A percentile compares a stretch with the other conserved stretches of the same genome.
phyloP scores from a whole-genome alignment of 1,140 invertebrate genomes.

The Listronotus oregonensis region DNA sequence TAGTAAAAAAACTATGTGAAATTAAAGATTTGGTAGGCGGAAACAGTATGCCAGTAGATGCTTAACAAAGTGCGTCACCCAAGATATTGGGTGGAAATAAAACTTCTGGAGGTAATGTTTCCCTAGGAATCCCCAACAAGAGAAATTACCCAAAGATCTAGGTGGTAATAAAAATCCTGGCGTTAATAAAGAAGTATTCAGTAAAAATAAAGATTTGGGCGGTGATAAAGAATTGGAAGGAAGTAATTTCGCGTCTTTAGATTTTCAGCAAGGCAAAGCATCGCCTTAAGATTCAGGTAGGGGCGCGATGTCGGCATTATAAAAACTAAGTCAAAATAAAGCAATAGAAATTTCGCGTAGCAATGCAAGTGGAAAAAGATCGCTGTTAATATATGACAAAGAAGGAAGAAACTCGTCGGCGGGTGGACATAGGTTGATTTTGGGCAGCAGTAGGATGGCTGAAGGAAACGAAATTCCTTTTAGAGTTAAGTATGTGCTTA shows the following conservation, averaged over 20 bases:
- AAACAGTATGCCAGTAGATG: not conserved
- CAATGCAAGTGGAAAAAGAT: not conserved
- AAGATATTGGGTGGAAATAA: not conserved
- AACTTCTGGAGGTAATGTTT: not conserved
- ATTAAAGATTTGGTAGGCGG: not conserved
- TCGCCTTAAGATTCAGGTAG: too few relatives aligned
- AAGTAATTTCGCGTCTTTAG: too few relatives aligned
- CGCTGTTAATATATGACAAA: not conserved
- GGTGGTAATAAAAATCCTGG: not conserved
- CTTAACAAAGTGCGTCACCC: not conserved
- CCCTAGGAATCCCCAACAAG: not conserved
- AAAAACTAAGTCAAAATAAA: slow-evolving; percentile 10
- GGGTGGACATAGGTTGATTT: not conserved
- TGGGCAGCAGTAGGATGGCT: not conserved
- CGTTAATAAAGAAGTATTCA: not conserved
- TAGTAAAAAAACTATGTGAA: too few relatives aligned
- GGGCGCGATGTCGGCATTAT: not conserved
- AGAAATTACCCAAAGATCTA: not conserved
- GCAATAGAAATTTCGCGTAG: slow-evolving; percentile 2
- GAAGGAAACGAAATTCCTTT: not conserved
- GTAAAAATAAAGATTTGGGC: not conserved
- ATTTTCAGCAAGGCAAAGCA: too few relatives aligned
- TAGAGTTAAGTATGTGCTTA: not conserved
- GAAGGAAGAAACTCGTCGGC: not conserved
- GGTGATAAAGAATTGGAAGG: too few relatives aligned